Conservation (phyloP, 2,113 vertebrate species). For the Meles meles region DNA sequence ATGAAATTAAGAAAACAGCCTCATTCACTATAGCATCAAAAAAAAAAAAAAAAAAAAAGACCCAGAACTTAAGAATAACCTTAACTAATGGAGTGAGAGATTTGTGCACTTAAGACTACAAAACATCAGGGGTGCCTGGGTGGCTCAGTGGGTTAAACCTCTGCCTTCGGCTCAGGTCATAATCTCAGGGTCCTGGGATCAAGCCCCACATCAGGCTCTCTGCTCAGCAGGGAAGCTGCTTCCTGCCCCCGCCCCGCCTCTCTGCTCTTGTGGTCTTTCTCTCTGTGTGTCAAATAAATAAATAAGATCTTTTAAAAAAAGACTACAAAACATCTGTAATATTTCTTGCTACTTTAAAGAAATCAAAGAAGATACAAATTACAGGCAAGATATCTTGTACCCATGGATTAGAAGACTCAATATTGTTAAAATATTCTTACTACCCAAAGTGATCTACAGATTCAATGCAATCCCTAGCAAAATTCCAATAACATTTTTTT, state of each 20-base stretch:
- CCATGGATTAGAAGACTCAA: not conserved
- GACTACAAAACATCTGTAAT: not conserved
- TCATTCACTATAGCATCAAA: not conserved
- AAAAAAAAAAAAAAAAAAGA: too few relatives aligned
- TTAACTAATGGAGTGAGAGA: not conserved
- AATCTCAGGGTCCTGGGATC: too few relatives aligned
- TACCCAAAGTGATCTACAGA: not conserved
- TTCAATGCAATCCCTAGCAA: not conserved
- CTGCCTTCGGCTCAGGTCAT: too few relatives aligned
- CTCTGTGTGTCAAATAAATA: too few relatives aligned
- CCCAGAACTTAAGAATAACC: not conserved
- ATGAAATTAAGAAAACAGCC: not conserved
- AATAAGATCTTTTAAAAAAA: too few relatives aligned
- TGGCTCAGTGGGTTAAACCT: too few relatives aligned
- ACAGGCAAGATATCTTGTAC: not conserved
- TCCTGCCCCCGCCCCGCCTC: accelerated
- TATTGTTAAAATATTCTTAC: not conserved
- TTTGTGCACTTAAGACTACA: not conserved
- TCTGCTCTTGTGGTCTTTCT: too few relatives aligned
- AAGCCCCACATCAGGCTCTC: too few relatives aligned
- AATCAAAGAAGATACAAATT: not conserved
- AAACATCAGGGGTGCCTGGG: not conserved
- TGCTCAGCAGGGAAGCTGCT: too few relatives aligned
- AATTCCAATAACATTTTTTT: not conserved
- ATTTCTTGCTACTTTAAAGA: not conserved